Percentiles rank a stretch among this genome's conserved stretches.
phyloP scores from a whole-genome alignment of 2,113 vertebrate species.

The Phaethon lepturus region DNA sequence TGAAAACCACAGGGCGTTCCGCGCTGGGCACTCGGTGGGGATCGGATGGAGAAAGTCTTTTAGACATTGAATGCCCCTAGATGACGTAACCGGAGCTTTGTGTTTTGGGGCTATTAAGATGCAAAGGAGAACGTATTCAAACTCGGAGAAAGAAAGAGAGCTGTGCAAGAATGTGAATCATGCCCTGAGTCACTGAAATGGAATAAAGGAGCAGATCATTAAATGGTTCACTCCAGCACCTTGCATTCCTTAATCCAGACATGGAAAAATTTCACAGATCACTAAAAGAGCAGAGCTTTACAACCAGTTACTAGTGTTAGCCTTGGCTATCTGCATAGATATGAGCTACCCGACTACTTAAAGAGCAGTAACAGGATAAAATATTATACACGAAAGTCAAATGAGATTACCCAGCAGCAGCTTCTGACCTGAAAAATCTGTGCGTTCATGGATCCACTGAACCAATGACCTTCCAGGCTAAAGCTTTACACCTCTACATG shows the following conservation, averaged over 20 bases:
- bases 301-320: neutral
- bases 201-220: conserved; percentile 38
- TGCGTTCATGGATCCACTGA: neutral
- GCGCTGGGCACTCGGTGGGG: neutral
- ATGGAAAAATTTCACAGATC: neutral
- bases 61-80: neutral
- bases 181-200: neutral
- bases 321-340: neutral
- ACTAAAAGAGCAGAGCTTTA: neutral
- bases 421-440: neutral
- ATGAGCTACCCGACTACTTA: neutral
- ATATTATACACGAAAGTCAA: neutral
- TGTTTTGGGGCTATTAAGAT: conserved; percentile 12
- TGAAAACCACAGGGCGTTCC: neutral
- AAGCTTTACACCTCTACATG: neutral
- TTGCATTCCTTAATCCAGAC: conserved; percentile 5
- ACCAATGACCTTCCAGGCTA: neutral
- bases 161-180: conserved; percentile 5
- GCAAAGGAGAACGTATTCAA: conserved; percentile 34
- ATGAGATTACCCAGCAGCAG: neutral
- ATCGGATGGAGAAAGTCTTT: neutral
- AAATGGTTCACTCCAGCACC: conserved; percentile 4
- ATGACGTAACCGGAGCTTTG: neutral
- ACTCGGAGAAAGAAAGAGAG: neutral
- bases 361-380: neutral